phyloP scores from a whole-genome alignment of 2,888 invertebrate species.

The Drosophila cognata region DNA sequence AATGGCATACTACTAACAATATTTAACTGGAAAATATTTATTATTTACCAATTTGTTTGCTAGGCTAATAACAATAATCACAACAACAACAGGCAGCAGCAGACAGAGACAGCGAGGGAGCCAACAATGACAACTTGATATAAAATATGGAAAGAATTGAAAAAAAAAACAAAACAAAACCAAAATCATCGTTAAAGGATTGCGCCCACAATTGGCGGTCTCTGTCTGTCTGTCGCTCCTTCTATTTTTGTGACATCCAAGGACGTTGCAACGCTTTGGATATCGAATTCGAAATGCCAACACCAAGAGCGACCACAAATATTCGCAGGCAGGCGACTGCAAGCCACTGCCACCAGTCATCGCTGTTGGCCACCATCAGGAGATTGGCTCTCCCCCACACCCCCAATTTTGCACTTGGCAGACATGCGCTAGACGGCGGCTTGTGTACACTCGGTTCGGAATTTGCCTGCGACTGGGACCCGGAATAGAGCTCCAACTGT shows the following conservation, averaged over 20 bases:
- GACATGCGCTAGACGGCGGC: conserved; percentile 76
- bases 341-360: conserved; percentile 31
- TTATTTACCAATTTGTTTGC: conserved; percentile 84
- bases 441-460: conserved; percentile 73
- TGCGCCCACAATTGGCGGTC: conserved; percentile 17
- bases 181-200: conserved; percentile 38
- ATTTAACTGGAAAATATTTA: conserved; percentile 83
- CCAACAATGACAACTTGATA: conserved; percentile 56
- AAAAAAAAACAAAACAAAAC: not conserved
- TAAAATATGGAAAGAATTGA: conserved; percentile 34
- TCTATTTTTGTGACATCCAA: conserved; percentile 44
- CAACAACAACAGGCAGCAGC: conserved; percentile 49
- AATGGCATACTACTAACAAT: conserved; percentile 81
- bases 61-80: conserved; percentile 83
- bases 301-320: conserved; percentile 69
- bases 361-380: conserved; percentile 19
- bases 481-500: conserved; percentile 15
- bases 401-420: conserved; percentile 67
- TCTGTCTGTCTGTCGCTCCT: conserved; percentile 12
- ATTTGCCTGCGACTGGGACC: conserved; percentile 63
- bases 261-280: conserved; percentile 72
- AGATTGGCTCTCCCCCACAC: conserved; percentile 38
- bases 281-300: conserved; percentile 71
- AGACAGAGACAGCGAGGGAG: conserved; percentile 12
- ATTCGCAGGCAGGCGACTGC: conserved; percentile 54